Base-by-base conservation (phyloP, 2,888 invertebrate species). In the Atrina japonica region DNA sequence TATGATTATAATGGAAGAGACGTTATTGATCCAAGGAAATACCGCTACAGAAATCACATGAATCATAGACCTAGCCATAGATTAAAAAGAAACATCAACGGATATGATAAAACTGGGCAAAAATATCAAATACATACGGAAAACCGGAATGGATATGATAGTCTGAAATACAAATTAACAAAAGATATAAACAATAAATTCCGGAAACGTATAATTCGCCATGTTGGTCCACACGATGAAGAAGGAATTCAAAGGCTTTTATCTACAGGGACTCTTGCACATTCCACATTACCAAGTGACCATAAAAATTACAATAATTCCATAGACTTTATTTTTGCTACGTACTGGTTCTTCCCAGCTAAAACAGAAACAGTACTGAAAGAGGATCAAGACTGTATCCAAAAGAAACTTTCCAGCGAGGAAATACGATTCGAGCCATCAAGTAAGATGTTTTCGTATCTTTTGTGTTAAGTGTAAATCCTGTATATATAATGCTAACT, bases 331-430 rank as follows among this genome's bases (percentile, higher is more conserved):
- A 92, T 94, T 21, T 95, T 95, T 88, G 93, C 94, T 5, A 94
- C 95, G 7, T 95, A 95, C 85, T 95, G 95, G 93, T 92, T 94
- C 77, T 94, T 94, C 76, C 93, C 94, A 0, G 93, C 94, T 5
- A 90, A 91, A 77, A 91, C 91, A 5, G 85, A 89, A 72, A 88
- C 89, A 18, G 86, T 92, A 56, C 86, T 93, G 52, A 93, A 93
- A 40, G 92, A 92, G 81, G 94, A 95, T 83, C 90, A 94, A 49
- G 92, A 93, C 75, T 95, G 95, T 84, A 93, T 95, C 45, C 92
- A 92, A 68, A 91, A 92, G 76, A 93, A 92, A 86, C 86, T 90
- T 89, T 88, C 79, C 61, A 81, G 75, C 78, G 91, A 91, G 70
- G 81, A 80, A 11, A 82, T 87, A 47, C 80, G 91, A 47, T 91